Conservation (phyloP, 1,140 invertebrate species). For the Antheraea pernyi region DNA sequence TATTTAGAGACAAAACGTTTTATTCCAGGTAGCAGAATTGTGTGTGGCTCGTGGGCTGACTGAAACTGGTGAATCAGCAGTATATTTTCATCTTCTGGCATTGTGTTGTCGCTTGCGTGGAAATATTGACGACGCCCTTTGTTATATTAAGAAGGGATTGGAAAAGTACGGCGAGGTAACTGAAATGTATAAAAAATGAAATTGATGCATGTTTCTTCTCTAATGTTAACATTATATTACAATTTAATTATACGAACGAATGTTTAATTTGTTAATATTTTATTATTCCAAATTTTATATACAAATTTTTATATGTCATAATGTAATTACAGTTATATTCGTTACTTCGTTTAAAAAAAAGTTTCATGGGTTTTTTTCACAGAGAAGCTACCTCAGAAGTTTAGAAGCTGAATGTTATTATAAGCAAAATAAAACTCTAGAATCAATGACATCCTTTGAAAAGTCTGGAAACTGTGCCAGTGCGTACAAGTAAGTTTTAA, state of each 20-base stretch:
- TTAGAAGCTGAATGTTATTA: constrained; percentile 60
- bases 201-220: no score
- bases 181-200: background rate
- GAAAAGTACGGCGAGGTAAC: constrained; percentile 58
- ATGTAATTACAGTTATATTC: no score
- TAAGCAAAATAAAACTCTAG: constrained; percentile 32
- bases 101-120: constrained; percentile 54
- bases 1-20: background rate
- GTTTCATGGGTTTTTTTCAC: background rate
- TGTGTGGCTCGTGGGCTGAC: constrained; percentile 46
- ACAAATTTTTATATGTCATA: no score
- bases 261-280: no score
- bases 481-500: constrained; percentile 46
- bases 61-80: constrained; percentile 39
- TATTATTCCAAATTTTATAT: no score
- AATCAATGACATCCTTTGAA: constrained; percentile 39
- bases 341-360: background rate
- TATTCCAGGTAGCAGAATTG: constrained; percentile 56
- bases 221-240: no score
- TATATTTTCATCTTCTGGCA: constrained; percentile 54
- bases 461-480: constrained; percentile 39
- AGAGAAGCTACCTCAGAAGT: constrained; percentile 49
- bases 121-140: constrained; percentile 43
- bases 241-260: no score
- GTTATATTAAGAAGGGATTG: constrained; percentile 42